Conservation (phyloP, 2,888 invertebrate genomes). For the Lumbricus terrestris region DNA sequence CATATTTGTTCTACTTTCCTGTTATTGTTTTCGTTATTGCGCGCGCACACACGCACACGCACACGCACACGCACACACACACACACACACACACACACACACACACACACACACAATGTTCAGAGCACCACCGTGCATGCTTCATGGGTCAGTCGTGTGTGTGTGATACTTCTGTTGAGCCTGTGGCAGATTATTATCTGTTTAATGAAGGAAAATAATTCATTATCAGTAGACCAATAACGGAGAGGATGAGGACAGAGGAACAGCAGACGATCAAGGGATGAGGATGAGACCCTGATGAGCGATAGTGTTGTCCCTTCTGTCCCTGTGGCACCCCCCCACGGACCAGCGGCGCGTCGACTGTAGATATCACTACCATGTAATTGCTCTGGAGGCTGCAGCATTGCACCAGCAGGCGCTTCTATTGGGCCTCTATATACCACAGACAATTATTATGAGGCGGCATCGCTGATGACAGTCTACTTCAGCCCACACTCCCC, state of each 20-base stretch:
- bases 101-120: too few species aligned
- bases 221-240: neutral
- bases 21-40: slow-evolving; percentile 3
- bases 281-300: neutral
- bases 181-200: neutral
- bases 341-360: neutral
- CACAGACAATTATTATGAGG: neutral
- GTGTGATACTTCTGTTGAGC: neutral
- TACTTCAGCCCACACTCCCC: neutral
- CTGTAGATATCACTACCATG: neutral
- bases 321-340: neutral
- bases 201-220: slow-evolving; percentile 3
- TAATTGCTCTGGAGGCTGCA: neutral
- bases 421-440: neutral
- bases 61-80: too few species aligned
- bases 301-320: neutral
- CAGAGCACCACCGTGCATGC: too few species aligned
- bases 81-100: too few species aligned
- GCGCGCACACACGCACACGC: too few species aligned
- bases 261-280: neutral
- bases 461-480: neutral
- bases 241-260: neutral
- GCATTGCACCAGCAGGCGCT: neutral
- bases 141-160: too few species aligned
- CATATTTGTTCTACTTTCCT: neutral